Evolutionary conservation across 2,113 vertebrate species (phyloP).

Genomic region (Malurus cyaneus): DNA sequence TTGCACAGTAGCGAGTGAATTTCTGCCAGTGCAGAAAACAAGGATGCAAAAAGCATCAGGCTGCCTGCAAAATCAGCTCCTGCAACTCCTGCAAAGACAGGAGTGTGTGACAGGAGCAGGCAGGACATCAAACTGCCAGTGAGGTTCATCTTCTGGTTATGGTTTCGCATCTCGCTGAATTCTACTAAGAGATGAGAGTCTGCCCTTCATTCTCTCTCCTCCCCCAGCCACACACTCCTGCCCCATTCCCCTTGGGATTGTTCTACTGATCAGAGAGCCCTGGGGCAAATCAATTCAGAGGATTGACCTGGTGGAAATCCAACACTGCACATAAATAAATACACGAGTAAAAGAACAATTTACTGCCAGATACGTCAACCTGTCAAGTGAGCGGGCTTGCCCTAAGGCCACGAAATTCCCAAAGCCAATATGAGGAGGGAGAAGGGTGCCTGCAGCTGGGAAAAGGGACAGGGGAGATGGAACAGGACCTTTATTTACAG

Average conservation of each 20-base stretch:
- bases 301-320: conserved; percentile 25
- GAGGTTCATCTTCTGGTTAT: not conserved
- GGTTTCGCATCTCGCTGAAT: not conserved
- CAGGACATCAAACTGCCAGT: not conserved
- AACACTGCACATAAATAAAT: not conserved
- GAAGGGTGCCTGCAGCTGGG: not conserved
- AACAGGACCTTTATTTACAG: not conserved
- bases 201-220: not conserved
- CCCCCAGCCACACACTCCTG: fast-evolving
- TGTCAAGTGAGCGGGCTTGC: not conserved
- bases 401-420: not conserved
- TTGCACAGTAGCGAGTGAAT: not conserved
- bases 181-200: not conserved
- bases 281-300: not conserved
- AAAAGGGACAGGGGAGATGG: not conserved
- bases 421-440: not conserved
- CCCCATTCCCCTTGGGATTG: not conserved
- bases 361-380: not conserved
- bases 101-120: not conserved
- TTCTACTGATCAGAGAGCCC: not conserved
- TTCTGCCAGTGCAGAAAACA: not conserved
- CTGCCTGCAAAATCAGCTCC: not conserved
- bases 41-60: not conserved
- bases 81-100: not conserved
- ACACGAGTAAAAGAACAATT: not conserved